These are phyloP conservation scores for Rotaria sp. DNA, from an alignment of 2,888 invertebrate genomes.

Conservation along the genomic window DNA sequence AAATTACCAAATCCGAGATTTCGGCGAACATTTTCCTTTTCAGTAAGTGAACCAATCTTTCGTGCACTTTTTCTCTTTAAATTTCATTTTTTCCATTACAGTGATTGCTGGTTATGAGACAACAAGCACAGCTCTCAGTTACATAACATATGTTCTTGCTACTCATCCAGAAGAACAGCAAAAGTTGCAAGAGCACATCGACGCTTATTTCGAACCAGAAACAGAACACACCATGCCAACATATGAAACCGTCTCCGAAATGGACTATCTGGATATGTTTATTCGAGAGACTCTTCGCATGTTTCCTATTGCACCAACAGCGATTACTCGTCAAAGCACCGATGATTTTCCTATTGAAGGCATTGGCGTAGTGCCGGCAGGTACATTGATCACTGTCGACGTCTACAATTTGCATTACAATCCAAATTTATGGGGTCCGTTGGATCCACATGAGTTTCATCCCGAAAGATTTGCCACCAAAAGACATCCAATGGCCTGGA, in stretches of 20 bases:
- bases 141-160: constrained; percentile 20
- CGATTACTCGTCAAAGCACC: constrained; percentile 36
- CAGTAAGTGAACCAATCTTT: too few species aligned
- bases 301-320: constrained; percentile 54
- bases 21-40: constrained; percentile 25
- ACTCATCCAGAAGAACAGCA: constrained; percentile 26
- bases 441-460: constrained; percentile 40
- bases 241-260: constrained; percentile 50
- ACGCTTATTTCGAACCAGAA: neutral
- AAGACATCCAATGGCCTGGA: constrained; percentile 30
- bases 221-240: constrained; percentile 42
- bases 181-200: constrained; percentile 13
- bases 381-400: constrained; percentile 39
- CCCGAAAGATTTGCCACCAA: constrained; percentile 37
- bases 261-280: too few species aligned
- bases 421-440: constrained; percentile 38
- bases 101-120: constrained; percentile 36
- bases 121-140: constrained; percentile 31
- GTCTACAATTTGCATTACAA: constrained; percentile 40
- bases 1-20: neutral
- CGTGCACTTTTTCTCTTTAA: too few species aligned
- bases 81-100: too few species aligned
- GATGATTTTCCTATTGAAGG: constrained; percentile 31
- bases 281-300: constrained; percentile 55
- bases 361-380: constrained; percentile 29